Evolutionary conservation across 2,888 invertebrate genomes (phyloP).

Genomic region (Empis stercorea): DNA sequence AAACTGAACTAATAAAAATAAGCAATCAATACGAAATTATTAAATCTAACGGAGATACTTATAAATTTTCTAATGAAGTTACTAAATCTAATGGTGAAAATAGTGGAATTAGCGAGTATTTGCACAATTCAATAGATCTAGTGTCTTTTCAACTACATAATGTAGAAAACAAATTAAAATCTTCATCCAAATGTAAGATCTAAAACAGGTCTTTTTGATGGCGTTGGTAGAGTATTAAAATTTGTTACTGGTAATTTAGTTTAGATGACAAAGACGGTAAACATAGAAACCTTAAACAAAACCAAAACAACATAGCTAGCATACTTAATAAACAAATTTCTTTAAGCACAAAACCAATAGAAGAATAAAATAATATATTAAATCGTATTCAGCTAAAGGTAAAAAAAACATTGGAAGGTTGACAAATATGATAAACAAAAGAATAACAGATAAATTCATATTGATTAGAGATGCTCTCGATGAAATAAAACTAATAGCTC

Average conservation of each 20-base stretch:
- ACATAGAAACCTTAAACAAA: background rate
- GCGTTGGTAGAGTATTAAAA: background rate
- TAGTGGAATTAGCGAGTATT: no score
- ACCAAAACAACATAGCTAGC: no score
- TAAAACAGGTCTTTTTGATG: background rate
- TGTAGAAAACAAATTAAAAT: no score
- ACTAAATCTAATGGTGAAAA: background rate
- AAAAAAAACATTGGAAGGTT: no score
- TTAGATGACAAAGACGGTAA: background rate
- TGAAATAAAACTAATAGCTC: no score
- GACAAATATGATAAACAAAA: background rate
- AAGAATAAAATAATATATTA: background rate
- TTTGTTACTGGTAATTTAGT: background rate
- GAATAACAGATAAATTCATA: background rate
- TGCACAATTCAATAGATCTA: no score
- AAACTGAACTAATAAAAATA: background rate
- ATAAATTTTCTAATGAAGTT: no score
- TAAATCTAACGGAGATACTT: no score
- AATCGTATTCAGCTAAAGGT: no score
- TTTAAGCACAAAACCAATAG: background rate
- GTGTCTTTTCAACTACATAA: no score
- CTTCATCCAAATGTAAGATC: no score
- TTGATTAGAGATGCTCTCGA: no score
- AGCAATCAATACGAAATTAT: background rate
- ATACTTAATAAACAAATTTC: background rate